Evolutionary conservation across 1,140 invertebrate species (phyloP), one percentile per base, ranked within the genome.

Genomic region (Brachionus rotundiformis): DNA sequence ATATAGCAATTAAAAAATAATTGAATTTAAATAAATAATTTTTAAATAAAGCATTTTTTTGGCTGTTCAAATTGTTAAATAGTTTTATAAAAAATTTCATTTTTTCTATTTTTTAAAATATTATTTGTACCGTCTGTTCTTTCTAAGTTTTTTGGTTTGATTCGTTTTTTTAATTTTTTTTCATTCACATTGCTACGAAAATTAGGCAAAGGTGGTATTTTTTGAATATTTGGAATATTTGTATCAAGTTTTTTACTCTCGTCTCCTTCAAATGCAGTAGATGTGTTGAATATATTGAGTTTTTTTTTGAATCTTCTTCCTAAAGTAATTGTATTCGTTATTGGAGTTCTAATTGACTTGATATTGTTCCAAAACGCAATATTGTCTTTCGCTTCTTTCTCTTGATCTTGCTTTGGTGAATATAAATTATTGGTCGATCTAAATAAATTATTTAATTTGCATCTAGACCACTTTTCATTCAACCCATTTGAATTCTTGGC

Each of bases 241-340:
- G 36, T 31, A 36, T 16, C 33, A 1, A 36, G 11, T 11, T 73
- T 33, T 79, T 54, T 31, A 59, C 19, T 77, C 23, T 31, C 27
- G 49, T 59, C 16, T 3, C 29, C 47, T 27, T 68, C n/a, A 19
- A 1, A 3, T 59, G 13, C 27, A 25, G 16, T 63, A 41, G 59
- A 59, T 8, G 25, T 39, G 29, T 79, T 79, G 33, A 79, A 79
- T 3, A 79, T 8, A 10, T 63, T 54, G 2, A 54, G 33, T 36
- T 79, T 79, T 11, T 41, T 54, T 36, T 79, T 79, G 33, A 79
- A 79, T 33, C 16, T 79, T 59, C 76, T 47, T 36, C 76, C 76
- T 23, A 79, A 19, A 7, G 76, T 79, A 11, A 79, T 59, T 25
- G 76, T 59, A 41, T 63, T 63, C 19, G 76, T 59, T 16, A 79